Conservation (phyloP, 2,797 vertebrate genomes). For the Synanceia verrucosa region DNA sequence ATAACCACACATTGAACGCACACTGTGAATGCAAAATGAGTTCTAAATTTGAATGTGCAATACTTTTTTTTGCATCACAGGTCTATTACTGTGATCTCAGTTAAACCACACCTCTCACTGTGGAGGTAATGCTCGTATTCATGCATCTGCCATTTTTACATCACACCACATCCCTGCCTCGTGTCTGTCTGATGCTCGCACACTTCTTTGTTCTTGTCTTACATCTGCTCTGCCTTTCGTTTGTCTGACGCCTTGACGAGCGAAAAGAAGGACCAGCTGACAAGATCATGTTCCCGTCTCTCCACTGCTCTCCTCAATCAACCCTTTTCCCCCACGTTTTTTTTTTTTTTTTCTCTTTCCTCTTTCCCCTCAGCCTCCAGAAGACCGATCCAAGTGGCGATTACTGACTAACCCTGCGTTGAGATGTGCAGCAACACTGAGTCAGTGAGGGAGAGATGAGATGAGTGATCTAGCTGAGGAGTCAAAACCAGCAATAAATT, state of each 20-base stretch:
- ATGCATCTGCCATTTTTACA: background rate
- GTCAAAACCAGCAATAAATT: background rate
- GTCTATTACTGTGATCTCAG: too few relatives aligned
- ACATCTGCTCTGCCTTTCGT: constrained; percentile 9
- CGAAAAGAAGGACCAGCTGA: constrained; percentile 29
- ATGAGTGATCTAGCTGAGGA: background rate
- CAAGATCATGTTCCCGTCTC: constrained; percentile 11
- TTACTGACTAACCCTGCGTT: constrained; percentile 29
- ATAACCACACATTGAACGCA: background rate
- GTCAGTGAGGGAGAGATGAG: background rate
- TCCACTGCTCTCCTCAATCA: constrained; percentile 2
- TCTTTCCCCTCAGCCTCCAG: background rate
- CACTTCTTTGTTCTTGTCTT: constrained; percentile 5
- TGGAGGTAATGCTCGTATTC: background rate
- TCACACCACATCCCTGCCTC: background rate
- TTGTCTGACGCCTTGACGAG: constrained; percentile 20
- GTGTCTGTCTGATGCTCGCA: background rate
- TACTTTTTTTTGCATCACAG: background rate
- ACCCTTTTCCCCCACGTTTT: background rate
- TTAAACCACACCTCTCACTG: background rate
- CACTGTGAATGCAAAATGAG: background rate
- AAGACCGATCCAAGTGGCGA: constrained; percentile 39
- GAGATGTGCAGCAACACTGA: constrained; percentile 9
- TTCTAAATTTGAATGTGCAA: background rate
- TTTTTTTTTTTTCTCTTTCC: background rate